Base-by-base conservation (phyloP, 2,797 vertebrate species). In the Rhynchotus rufescens region DNA sequence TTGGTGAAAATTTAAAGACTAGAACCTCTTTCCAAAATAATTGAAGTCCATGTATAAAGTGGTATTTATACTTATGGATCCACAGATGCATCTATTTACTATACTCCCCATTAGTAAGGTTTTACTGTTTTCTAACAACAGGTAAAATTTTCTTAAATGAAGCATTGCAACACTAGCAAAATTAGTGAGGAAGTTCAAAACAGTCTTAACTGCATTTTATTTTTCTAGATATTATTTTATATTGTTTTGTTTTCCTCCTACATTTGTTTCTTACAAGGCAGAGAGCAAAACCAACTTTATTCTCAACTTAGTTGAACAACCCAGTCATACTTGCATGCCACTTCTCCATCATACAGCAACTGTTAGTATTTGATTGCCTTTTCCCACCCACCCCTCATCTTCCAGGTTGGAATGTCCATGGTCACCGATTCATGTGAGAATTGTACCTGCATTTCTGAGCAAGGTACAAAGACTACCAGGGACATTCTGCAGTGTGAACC, bases 401-500 rank as follows among this genome's bases (percentile, higher is more conserved):
- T 71, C 51, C 84, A 99, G 99, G 92, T 95, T 0, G 98, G 97
- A 38, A 86, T 36, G 2, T 20, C 15, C 3, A 94, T 97, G 93
- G 61, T 49, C 28, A 93, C 80, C 6, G 1, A 44, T 6, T 84
- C 40, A 15, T 99, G 99, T 97, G 89, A 98, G 80, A 81, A 10
- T 0, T 99, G 98, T 74, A 57, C 4, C 52, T 99, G 99, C 86
- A 95, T 84, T 56, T 4, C 75, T 10, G 45, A 11, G 40, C 77
- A 86, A 86, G 90, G 98, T 86, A 59, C 91, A 16, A 28, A 4
- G 9, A 92, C 77, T 56, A 49, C 77, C 9, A 54, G 90, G 77
- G 96, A 97, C 11, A 1, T 3, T 0, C 34, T 97, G 51, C 5
- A 45, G 0, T 99, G 98, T 87, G 3, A 51, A 30, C 1, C 45